Evolutionary conservation across 2,888 invertebrate species (phyloP).

Genomic region (Vannuccia rotundouncinata): DNA sequence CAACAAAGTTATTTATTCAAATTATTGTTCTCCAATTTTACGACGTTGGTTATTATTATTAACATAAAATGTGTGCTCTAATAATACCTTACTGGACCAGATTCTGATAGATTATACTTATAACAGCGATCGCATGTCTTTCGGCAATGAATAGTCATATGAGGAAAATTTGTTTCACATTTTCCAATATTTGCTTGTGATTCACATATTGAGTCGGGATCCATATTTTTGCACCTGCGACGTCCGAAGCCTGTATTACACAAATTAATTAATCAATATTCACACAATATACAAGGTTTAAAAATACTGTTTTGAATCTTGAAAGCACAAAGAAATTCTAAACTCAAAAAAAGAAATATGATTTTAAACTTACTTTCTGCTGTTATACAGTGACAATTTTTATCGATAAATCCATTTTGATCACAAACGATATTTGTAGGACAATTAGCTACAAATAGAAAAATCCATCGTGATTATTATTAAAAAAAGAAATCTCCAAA

Average conservation of each 20-base stretch:
- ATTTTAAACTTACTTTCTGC: not conserved
- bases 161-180: slow-evolving; percentile 5
- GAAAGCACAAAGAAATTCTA: too few relatives aligned
- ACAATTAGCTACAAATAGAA: not conserved
- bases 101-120: not conserved
- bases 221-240: slow-evolving; percentile 1
- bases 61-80: not conserved
- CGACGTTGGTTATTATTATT: too few relatives aligned
- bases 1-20: too few relatives aligned
- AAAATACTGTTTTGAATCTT: too few relatives aligned
- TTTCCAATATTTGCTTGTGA: not conserved
- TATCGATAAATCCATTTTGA: not conserved
- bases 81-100: too few relatives aligned
- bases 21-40: too few relatives aligned
- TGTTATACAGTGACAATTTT: not conserved
- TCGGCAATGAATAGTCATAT: slow-evolving; percentile 28
- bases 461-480: too few relatives aligned
- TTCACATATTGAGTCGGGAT: not conserved
- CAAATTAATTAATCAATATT: not conserved
- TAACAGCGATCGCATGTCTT: slow-evolving; percentile 29
- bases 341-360: too few relatives aligned
- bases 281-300: too few relatives aligned
- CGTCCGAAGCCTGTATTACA: not conserved
- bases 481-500: too few relatives aligned
- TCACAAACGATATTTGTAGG: not conserved